Evolutionary conservation across 2,797 vertebrate genomes (phyloP), one percentile per base, ranked within the genome.

Genomic region (Pogonophryne albipinna): DNA sequence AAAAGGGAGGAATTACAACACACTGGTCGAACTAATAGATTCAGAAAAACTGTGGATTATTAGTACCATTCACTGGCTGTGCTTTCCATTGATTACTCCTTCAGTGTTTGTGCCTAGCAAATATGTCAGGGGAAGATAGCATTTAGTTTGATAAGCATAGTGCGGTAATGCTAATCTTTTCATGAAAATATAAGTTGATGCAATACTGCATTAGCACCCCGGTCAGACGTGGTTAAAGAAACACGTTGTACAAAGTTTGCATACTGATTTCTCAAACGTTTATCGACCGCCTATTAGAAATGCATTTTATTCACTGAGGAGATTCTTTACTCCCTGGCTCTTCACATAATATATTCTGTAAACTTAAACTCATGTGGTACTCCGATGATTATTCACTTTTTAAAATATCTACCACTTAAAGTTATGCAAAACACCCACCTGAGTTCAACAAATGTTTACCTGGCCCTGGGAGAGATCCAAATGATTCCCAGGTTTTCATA

Each of bases 281-380:
- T 42, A 72, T 80, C 70, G 49, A 23, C 55, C 71, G 65, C 64
- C 51, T 71, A 20, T 70, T 85, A 80, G 27, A 72, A 58, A 82
- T 81, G 16, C 53, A 45, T 71, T 47, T 44, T 27, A 66, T 58
- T 57, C n/a, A 6, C 61, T 46, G 6, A 74, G 19, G 20, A 70
- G 59, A 59, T 58, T 69, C 27, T 64, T 72, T 34, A 46, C 52
- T 61, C 41, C 15, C 31, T 27, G 45, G 19, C 31, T 44, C 8
- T 65, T 14, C 19, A 47, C n/a, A 62, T 71, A 23, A 46, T 74
- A 13, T 55, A 9, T 66, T 71, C 55, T 60, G 19, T 58, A 12
- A 51, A 58, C 51, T 67, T 68, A 17, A 71, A 65, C 50, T 80
- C 20, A n/a, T 45, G 65, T 10, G 19, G 53, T 74, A 44, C 6